Evolutionary conservation across 35 echinoderm and acorn worm species (phyloP).

Genomic region (Apostichopus californicus): DNA sequence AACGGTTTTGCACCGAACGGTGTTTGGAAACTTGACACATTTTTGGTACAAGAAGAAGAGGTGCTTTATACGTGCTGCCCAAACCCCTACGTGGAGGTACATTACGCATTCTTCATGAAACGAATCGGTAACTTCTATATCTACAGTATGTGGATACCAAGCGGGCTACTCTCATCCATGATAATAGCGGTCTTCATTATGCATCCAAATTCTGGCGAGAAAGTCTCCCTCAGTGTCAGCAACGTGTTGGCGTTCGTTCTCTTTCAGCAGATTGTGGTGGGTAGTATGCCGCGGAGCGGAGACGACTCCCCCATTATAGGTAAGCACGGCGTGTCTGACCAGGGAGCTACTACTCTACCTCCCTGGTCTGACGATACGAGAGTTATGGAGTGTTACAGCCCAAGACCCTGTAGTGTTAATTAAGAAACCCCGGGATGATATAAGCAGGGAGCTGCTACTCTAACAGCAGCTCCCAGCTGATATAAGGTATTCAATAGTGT

Average conservation of each 20-base stretch:
- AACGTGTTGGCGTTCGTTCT: slow-evolving; percentile 68
- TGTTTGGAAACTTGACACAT: slow-evolving; percentile 18
- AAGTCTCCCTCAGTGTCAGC: slow-evolving; percentile 64
- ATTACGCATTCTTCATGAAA: slow-evolving; percentile 40
- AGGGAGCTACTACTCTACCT: too few species aligned
- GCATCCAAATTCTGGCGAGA: slow-evolving; percentile 67
- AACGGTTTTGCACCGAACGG: slow-evolving; percentile 40
- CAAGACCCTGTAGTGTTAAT: too few species aligned
- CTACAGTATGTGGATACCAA: slow-evolving; percentile 54
- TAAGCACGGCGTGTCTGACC: background rate
- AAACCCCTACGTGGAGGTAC: slow-evolving; percentile 42
- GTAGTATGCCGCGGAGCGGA: slow-evolving; percentile 65
- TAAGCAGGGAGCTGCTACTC: too few species aligned
- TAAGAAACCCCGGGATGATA: too few species aligned
- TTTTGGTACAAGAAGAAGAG: background rate
- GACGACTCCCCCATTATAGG: slow-evolving; percentile 60
- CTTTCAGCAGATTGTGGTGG: slow-evolving; percentile 72
- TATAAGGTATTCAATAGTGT: too few species aligned
- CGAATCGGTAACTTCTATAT: slow-evolving; percentile 54
- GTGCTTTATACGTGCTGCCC: slow-evolving; percentile 10
- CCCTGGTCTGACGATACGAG: too few species aligned
- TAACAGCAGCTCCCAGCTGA: too few species aligned
- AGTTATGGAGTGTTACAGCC: too few species aligned
- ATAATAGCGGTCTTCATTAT: slow-evolving; percentile 54
- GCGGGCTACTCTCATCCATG: slow-evolving; percentile 47